Evolutionary conservation across 1,140 invertebrate genomes (phyloP).

Genomic region (Drosophila nikananu): DNA sequence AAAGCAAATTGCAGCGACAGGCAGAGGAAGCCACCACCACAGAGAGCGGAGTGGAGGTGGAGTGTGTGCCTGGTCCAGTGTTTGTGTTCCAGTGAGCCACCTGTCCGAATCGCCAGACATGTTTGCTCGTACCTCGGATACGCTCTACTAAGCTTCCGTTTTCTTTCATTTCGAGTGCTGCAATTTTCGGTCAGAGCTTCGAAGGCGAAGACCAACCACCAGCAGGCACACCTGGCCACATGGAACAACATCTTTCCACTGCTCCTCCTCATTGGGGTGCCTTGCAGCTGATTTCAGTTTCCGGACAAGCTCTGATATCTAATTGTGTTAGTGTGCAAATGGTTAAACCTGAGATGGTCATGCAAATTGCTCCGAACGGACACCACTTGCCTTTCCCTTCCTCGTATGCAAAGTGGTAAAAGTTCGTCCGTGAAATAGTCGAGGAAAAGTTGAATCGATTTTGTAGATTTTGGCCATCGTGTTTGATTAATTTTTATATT

Average conservation of each 20-base stretch:
- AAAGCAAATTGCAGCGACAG: slow-evolving; percentile 61
- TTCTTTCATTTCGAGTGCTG: slow-evolving; percentile 49
- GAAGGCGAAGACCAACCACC: slow-evolving; percentile 42
- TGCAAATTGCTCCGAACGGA: slow-evolving; percentile 42
- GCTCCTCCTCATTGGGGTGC: slow-evolving; percentile 1
- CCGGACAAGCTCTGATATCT: slow-evolving; percentile 69
- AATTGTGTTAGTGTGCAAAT: slow-evolving; percentile 75
- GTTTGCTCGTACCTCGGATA: slow-evolving; percentile 68
- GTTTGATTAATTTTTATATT: not conserved
- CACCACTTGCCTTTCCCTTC: slow-evolving; percentile 21
- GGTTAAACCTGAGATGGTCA: slow-evolving; percentile 34
- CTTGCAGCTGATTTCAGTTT: slow-evolving; percentile 59
- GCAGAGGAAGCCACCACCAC: slow-evolving; percentile 47
- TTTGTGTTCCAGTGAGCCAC: slow-evolving; percentile 55
- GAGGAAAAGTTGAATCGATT: slow-evolving; percentile 2
- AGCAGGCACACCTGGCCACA: slow-evolving; percentile 32
- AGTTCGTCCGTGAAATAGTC: not conserved
- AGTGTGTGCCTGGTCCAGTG: slow-evolving; percentile 41
- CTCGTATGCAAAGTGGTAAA: slow-evolving; percentile 23
- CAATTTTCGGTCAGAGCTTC: slow-evolving; percentile 48
- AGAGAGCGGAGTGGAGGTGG: slow-evolving; percentile 16
- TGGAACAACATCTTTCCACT: slow-evolving; percentile 51
- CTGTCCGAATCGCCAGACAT: slow-evolving; percentile 62
- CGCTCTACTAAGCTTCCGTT: slow-evolving; percentile 82
- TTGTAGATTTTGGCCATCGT: not conserved